Evolutionary conservation across 2,888 invertebrate genomes (phyloP), one percentile per base, ranked within the genome.

Genomic region (Zygothrica quintamaculata): DNA sequence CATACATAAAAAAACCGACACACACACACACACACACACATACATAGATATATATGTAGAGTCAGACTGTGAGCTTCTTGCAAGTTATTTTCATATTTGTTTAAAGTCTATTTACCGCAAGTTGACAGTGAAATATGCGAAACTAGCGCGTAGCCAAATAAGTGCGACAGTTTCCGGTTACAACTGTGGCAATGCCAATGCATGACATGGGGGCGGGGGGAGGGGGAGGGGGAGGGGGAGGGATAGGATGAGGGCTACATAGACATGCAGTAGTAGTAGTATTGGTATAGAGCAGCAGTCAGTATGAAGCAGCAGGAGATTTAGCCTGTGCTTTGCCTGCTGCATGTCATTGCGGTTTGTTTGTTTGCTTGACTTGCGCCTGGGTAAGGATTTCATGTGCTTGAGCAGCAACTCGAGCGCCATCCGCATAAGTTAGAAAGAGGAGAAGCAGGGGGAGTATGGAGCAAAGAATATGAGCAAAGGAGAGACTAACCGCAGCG

Each of bases 101-200:
- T 84, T 82, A 82, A 82, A 82, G 82, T 84, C 84, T 82, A 82
- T 82, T 82, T 82, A 82, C 82, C 82, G 82, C 82, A 82, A 82
- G 82, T 84, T 82, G 82, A 82, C 82, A 82, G 82, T 82, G 82
- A 82, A 82, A 82, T 82, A 82, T 82, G 82, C 84, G 82, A 84
- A 81, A 82, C 81, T 81, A 82, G 82, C 82, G 82, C 84, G 82
- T 82, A 82, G 82, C 81, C 81, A 82, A 82, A 82, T 82, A 82
- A 82, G 84, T 82, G 81, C 82, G 82, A 84, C 82, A 84, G 82
- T 82, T 82, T 82, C 82, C 82, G 84, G 79, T 82, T 82, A 84
- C 82, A 81, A 79, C 84, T 77, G 84, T 80, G 81, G 82, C 80
- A 82, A 79, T 78, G 78, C 81, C 77, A 74, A 57, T 50, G 51